Evolutionary conservation across 2,113 vertebrate species (phyloP).

Genomic region (Amphiprion percula): DNA sequence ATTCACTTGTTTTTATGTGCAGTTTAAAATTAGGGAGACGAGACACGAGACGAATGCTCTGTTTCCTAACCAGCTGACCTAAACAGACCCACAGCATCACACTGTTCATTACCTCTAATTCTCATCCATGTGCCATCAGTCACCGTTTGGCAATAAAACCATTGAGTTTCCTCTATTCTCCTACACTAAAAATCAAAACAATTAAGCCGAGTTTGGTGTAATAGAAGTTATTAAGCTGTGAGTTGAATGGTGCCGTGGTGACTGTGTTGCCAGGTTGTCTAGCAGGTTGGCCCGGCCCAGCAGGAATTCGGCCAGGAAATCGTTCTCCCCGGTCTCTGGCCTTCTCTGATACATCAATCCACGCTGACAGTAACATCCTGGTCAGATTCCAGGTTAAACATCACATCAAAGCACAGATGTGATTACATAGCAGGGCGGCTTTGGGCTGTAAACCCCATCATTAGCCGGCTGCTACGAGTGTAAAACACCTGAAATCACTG

Average conservation of each 20-base stretch:
- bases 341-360: conserved; percentile 10
- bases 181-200: conserved; percentile 28
- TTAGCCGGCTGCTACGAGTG: conserved; percentile 23
- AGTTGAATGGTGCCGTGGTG: conserved; percentile 5
- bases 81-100: conserved; percentile 37
- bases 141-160: conserved; percentile 7
- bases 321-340: conserved; percentile 33
- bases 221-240: conserved; percentile 43
- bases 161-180: conserved; percentile 4
- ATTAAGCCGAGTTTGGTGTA: conserved; percentile 2
- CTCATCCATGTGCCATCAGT: conserved; percentile 32
- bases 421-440: conserved; percentile 36
- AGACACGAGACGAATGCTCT: neutral
- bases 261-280: conserved; percentile 22
- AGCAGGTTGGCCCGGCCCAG: conserved; percentile 6
- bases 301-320: conserved; percentile 37
- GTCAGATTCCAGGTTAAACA: conserved; percentile 20
- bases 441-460: conserved; percentile 22
- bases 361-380: conserved; percentile 26
- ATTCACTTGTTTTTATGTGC: neutral
- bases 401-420: conserved; percentile 21
- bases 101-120: conserved; percentile 52
- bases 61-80: conserved; percentile 18
- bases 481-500: conserved; percentile 24
- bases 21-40: neutral